Conservation (phyloP, 2,888 invertebrate genomes). For the Craniophora ligustri region DNA sequence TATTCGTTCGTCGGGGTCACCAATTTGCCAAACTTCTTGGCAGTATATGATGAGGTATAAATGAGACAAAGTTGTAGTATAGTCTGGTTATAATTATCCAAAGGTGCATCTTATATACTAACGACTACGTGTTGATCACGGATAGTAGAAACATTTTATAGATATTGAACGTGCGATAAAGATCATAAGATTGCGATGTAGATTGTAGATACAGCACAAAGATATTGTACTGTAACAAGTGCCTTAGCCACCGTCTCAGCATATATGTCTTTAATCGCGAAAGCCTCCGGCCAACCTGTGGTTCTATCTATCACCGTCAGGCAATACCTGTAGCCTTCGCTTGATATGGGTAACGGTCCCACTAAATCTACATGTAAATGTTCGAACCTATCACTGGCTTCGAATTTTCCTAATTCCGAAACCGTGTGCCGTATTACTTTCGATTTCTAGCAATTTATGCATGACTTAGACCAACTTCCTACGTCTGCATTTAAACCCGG, state of each 20-base stretch:
- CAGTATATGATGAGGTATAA: no score
- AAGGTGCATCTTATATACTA: no score
- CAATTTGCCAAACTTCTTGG: no score
- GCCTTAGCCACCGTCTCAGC: neutral
- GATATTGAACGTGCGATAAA: no score
- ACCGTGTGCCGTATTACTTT: neutral
- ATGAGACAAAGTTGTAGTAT: no score
- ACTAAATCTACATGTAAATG: slow-evolving; percentile 3
- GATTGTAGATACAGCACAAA: no score
- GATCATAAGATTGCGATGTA: no score
- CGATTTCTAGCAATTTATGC: neutral
- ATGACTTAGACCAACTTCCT: slow-evolving; percentile 3
- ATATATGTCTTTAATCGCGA: neutral
- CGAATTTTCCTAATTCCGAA: neutral
- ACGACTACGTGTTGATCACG: no score
- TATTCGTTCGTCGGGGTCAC: no score
- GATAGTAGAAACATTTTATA: no score
- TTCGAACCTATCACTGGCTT: neutral
- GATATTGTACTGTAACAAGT: no score
- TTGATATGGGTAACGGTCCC: slow-evolving; percentile 1
- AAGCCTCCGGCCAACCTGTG: slow-evolving; percentile 1
- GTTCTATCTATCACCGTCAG: neutral
- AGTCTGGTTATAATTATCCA: no score
- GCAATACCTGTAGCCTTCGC: slow-evolving; percentile 1
- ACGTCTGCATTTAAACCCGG: neutral